Evolutionary conservation across 1,140 invertebrate species (phyloP), one percentile per base, ranked within the genome.

Genomic region (Drosophila persimilis): DNA sequence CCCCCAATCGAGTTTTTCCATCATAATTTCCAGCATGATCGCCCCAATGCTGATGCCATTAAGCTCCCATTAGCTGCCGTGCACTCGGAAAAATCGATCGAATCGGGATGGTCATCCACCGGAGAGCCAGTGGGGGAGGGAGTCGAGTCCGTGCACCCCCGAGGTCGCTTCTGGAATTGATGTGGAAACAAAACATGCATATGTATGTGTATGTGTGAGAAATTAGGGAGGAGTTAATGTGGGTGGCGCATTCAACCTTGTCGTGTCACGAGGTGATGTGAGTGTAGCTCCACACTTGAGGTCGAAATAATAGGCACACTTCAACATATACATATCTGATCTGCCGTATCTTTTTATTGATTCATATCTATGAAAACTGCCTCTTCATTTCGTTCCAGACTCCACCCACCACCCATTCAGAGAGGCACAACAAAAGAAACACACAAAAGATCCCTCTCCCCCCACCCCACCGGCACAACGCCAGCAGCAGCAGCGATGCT

Each of bases 21-120:
- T 61, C 79, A 84, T 89, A 89, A 88, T 89, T 88, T 39, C 58
- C 56, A 31, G 55, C 83, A 80, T 77, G 83, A 83, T 88, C 70
- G 69, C 22, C 48, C 65, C 43, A 43, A 29, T 47, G 35, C 35
- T 39, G 11, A 13, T 39, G 35, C 35, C 35, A 39, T 39, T 39
- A 39, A 39, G 35, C 35, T 39, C 35, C 13, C 11, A 39, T 39
- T 39, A 39, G 13, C 35, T 63, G 73, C 44, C 60, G 45, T n/a
- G 52, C 41, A 52, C 26, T 54, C 63, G 72, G 81, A 86, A 84
- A 84, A 84, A 84, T 84, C 80, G 77, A 84, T 86, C 81, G 59
- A 41, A 11, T 46, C 53, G 29, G 43, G 44, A 15, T 11, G 43
- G 17, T 35, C 31, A 35, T 3, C 3, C 2, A 0, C 3, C 9